Base-by-base conservation (phyloP, 2,888 invertebrate genomes). In the Scaptomyza parva region DNA sequence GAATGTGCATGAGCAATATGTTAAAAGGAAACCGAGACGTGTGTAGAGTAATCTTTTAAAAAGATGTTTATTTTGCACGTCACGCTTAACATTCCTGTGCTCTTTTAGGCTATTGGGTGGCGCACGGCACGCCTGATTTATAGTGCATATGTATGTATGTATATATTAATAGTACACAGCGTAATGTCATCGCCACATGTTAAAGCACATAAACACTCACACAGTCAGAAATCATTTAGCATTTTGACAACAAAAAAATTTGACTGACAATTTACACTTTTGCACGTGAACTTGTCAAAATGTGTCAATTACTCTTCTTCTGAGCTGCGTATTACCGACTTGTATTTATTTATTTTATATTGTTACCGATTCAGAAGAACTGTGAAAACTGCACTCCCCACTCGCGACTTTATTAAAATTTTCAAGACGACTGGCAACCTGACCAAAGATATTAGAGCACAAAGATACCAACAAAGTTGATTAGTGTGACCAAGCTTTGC, bases 261-360 rank as follows among this genome's bases (percentile, higher is more conserved):
- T 20, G 39, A 5, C n/a, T 58, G 12, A 7, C 20, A 63, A 57
- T 58, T 59, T 41, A 57, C 61, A 62, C 70, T 26, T 70, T 9
- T 48, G 40, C 39, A 64, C 71, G 63, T 71, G 71, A 45, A 67
- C 33, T 57, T 64, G 28, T 35, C 26, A 18, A 74, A 59, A 59
- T 70, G 54, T 67, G 70, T 61, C 51, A 60, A 67, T 48, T 47
- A 47, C 26, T 37, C 40, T 37, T 18, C 24, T 47, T 50, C 43
- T 7, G 54, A 45, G 58, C 47, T 64, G 50, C 50, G 59, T 47
- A 68, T 75, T 75, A 75, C 75, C 75, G 68, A 64, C 71, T 71
- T 71, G 53, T 52, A 52, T 72, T 58, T 75, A 70, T 75, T 75
- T 75, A 58, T 64, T 64, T 66, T 59, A 57, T 64, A 64, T 57